Percentiles rank a stretch among this genome's conserved stretches.
Conservation (phyloP, 2,888 invertebrate genomes). For the Ferrisia virgata region DNA sequence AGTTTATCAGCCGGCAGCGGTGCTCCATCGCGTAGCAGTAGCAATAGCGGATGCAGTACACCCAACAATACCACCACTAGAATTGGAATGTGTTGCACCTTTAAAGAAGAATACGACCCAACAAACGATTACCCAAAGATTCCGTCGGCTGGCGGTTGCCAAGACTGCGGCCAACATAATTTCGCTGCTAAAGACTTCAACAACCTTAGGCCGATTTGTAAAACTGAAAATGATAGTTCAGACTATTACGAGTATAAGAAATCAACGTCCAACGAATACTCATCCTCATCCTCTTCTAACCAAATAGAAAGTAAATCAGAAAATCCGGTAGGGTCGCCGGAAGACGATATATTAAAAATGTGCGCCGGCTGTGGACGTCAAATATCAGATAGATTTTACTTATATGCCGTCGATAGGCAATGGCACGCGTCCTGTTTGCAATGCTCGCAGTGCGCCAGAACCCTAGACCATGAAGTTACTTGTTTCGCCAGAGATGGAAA, state of each 20-base stretch:
- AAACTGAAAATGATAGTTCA: slow-evolving; percentile 35
- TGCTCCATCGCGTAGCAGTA: slow-evolving; percentile 40
- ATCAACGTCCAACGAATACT: neutral
- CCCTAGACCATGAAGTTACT: slow-evolving; percentile 84
- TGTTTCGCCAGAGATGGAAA: slow-evolving; percentile 90
- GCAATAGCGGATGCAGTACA: slow-evolving; percentile 49
- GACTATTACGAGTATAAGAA: slow-evolving; percentile 39
- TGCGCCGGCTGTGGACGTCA: slow-evolving; percentile 87
- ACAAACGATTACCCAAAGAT: slow-evolving; percentile 38
- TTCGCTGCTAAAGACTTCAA: neutral
- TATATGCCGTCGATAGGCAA: slow-evolving; percentile 84
- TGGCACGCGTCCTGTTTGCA: slow-evolving; percentile 91
- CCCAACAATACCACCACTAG: slow-evolving; percentile 49
- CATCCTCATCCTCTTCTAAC: too few species aligned
- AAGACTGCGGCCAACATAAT: slow-evolving; percentile 42
- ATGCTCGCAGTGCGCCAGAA: slow-evolving; percentile 85
- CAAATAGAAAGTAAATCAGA: slow-evolving; percentile 44
- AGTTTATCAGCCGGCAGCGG: slow-evolving; percentile 12
- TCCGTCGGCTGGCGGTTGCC: slow-evolving; percentile 38
- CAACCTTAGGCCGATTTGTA: neutral
- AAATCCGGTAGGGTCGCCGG: slow-evolving; percentile 35
- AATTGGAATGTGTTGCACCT: slow-evolving; percentile 48
- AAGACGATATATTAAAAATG: slow-evolving; percentile 54
- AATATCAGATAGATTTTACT: slow-evolving; percentile 86
- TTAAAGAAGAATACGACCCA: slow-evolving; percentile 47